Evolutionary conservation across 2,888 invertebrate species (phyloP).

Genomic region (Aleiodes testaceus): DNA sequence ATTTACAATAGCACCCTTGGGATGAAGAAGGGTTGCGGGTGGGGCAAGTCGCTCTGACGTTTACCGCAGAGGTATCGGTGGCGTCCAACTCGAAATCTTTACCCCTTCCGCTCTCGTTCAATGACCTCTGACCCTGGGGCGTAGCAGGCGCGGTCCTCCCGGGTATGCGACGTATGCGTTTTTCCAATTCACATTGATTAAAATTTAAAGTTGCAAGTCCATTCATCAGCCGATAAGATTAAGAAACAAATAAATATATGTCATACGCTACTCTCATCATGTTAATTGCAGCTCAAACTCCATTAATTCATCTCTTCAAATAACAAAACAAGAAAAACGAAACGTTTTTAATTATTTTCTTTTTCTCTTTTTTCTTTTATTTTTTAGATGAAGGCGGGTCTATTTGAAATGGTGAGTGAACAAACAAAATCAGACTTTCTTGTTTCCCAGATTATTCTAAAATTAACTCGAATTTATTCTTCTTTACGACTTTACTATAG

Average conservation of each 20-base stretch:
- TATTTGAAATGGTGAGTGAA: slow-evolving; percentile 32
- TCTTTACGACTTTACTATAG: no score
- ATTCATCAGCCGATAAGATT: neutral
- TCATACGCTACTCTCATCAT: neutral
- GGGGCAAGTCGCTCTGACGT: slow-evolving; percentile 38
- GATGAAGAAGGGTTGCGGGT: slow-evolving; percentile 4
- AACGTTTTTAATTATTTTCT: slow-evolving; percentile 14
- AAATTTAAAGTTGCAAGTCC: slow-evolving; percentile 40
- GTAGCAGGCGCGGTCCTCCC: slow-evolving; percentile 42
- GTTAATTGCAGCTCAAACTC: neutral
- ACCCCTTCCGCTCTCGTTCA: slow-evolving; percentile 48
- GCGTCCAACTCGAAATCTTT: slow-evolving; percentile 52
- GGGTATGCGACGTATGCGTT: slow-evolving; percentile 45
- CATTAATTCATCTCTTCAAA: slow-evolving; percentile 26
- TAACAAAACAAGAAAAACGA: slow-evolving; percentile 1
- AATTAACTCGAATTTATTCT: no score
- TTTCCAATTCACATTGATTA: slow-evolving; percentile 40
- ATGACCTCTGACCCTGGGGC: slow-evolving; percentile 55
- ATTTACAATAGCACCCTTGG: slow-evolving; percentile 2
- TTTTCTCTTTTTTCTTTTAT: slow-evolving; percentile 30
- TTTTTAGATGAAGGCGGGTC: slow-evolving; percentile 34
- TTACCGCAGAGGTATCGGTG: slow-evolving; percentile 50
- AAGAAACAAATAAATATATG: neutral
- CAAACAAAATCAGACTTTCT: neutral
- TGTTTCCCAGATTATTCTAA: no score